These are phyloP conservation scores for Gobiocypris rarus DNA, from an alignment of 2,113 vertebrate genomes.

Conservation along the genomic window DNA sequence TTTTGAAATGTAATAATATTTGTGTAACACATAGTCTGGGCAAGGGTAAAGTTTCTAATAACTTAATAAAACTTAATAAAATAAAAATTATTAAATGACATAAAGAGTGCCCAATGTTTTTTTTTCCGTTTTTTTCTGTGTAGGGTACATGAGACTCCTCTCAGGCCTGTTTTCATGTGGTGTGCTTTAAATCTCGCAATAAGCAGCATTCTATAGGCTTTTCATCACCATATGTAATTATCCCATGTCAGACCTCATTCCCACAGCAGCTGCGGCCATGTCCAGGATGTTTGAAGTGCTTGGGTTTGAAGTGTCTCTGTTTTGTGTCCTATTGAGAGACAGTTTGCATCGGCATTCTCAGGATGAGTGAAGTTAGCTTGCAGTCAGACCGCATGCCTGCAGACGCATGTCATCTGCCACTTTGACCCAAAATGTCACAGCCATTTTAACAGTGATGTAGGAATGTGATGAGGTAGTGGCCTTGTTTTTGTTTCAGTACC, in stretches of 20 bases:
- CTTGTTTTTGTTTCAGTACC: conserved; percentile 25
- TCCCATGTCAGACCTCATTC: conserved; percentile 44
- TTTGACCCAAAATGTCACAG: conserved; percentile 53
- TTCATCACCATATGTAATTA: conserved; percentile 58
- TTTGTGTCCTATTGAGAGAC: conserved; percentile 53
- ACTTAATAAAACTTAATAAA: too few relatives aligned
- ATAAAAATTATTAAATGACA: not conserved
- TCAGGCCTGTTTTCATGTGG: not conserved
- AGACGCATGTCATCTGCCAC: conserved; percentile 50
- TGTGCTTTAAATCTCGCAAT: conserved; percentile 29
- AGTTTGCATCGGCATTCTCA: conserved; percentile 29
- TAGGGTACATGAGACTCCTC: not conserved
- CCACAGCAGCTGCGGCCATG: conserved; percentile 48
- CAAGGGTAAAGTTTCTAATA: not conserved
- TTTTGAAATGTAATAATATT: not conserved
- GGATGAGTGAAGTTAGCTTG: conserved; percentile 40
- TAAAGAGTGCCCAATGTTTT: not conserved
- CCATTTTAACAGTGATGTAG: conserved; percentile 25
- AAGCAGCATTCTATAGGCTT: conserved; percentile 43
- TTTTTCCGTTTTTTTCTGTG: not conserved
- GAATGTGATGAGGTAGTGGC: not conserved
- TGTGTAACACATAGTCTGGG: too few relatives aligned
- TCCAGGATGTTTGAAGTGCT: conserved; percentile 35
- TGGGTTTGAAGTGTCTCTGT: conserved; percentile 57
- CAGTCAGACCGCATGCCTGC: conserved; percentile 54